Evolutionary conservation across 1,140 invertebrate genomes (phyloP).

Genomic region (Caenorhabditis latens): DNA sequence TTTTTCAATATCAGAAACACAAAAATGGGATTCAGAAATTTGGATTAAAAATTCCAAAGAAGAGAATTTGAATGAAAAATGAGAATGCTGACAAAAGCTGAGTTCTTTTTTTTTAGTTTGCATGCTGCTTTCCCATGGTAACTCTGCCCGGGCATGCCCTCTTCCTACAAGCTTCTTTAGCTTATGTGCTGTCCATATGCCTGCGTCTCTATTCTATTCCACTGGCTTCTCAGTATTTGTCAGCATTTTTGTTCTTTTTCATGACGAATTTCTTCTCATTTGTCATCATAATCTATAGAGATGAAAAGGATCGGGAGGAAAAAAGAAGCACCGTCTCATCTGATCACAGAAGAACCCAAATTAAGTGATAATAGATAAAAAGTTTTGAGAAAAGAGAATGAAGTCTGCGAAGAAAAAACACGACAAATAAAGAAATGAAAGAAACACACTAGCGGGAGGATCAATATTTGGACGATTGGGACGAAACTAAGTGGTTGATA

Average conservation of each 20-base stretch:
- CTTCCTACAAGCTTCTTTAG: conserved; percentile 31
- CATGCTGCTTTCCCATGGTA: conserved; percentile 33
- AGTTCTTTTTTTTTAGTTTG: too few species aligned
- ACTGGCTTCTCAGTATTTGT: conserved; percentile 43
- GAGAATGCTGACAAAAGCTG: too few species aligned
- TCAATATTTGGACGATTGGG: conserved; percentile 51
- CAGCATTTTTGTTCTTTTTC: conserved; percentile 24
- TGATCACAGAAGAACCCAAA: background rate
- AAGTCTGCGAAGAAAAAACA: background rate
- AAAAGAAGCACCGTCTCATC: background rate
- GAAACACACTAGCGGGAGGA: conserved; percentile 8
- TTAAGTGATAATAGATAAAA: background rate
- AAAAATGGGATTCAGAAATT: too few species aligned
- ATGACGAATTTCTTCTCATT: conserved; percentile 24
- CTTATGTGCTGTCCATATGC: background rate
- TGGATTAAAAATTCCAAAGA: too few species aligned
- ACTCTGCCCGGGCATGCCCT: too few species aligned
- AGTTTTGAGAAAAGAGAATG: too few species aligned
- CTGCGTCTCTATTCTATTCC: conserved; percentile 2
- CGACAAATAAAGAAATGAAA: conserved; percentile 41
- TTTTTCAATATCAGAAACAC: too few species aligned
- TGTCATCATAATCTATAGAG: conserved; percentile 26
- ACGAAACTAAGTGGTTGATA: conserved; percentile 43
- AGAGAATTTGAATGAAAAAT: too few species aligned
- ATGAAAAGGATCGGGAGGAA: background rate